These are phyloP conservation scores for Melanotaenia boesemani DNA, from an alignment of 2,797 vertebrate species.

Conservation along the genomic window DNA sequence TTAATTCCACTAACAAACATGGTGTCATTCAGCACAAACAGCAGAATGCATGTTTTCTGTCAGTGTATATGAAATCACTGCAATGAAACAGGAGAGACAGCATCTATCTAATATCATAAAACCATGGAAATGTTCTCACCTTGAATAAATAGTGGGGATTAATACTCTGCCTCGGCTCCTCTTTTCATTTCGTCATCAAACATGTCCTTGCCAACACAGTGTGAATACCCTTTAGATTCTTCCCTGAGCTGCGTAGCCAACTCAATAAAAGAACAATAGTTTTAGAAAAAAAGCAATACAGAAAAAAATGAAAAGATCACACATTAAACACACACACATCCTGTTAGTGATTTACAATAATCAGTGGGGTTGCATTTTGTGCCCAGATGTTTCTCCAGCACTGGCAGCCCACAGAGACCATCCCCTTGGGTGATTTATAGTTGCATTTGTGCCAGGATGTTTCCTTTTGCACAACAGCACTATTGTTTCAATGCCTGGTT, in stretches of 20 bases:
- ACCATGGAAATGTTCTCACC: slow-evolving; percentile 7
- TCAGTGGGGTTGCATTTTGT: slow-evolving; percentile 2
- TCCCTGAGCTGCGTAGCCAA: not conserved
- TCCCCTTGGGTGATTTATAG: slow-evolving; percentile 44
- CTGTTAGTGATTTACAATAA: slow-evolving; percentile 17
- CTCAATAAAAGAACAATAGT: not conserved
- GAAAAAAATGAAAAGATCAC: too few relatives aligned
- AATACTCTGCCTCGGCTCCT: not conserved
- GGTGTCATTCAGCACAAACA: not conserved
- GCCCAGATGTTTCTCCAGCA: slow-evolving; percentile 33
- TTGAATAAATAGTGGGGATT: slow-evolving; percentile 12
- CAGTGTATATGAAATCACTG: not conserved
- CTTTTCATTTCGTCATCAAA: not conserved
- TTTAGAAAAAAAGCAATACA: not conserved
- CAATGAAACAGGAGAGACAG: not conserved
- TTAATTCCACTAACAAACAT: slow-evolving; percentile 5
- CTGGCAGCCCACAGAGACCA: slow-evolving; percentile 9
- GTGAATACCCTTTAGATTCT: not conserved
- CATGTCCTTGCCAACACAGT: slow-evolving; percentile 20
- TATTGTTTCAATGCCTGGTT: slow-evolving; percentile 64
- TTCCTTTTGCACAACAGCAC: slow-evolving; percentile 49
- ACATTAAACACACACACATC: too few relatives aligned
- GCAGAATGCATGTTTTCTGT: slow-evolving; percentile 12
- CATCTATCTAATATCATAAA: slow-evolving; percentile 2
- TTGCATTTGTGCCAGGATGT: slow-evolving; percentile 34